phyloP scores from a whole-genome alignment of 2,113 vertebrate species.

The Coptodon rendalli region DNA sequence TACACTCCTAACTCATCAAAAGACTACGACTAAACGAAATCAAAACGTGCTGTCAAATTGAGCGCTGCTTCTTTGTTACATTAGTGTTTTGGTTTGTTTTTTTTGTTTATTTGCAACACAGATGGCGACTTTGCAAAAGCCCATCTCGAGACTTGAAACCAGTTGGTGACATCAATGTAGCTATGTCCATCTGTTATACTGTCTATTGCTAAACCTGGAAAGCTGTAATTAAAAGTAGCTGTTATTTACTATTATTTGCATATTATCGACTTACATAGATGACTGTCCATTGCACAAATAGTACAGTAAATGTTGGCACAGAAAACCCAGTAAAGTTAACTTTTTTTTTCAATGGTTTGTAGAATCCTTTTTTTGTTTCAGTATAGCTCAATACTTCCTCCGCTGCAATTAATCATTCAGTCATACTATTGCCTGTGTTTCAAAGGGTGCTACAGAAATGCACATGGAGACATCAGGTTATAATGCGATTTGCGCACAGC shows the following conservation, averaged over 20 bases:
- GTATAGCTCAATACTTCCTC: neutral
- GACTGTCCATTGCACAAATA: neutral
- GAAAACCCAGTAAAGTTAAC: neutral
- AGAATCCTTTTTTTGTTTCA: neutral
- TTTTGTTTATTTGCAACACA: neutral
- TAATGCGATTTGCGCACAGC: constrained; percentile 67
- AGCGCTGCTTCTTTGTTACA: neutral
- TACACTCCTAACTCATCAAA: neutral
- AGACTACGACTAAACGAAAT: neutral
- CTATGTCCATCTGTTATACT: neutral
- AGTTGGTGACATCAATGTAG: neutral
- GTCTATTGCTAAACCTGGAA: neutral
- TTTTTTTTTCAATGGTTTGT: neutral
- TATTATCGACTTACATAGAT: neutral
- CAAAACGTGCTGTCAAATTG: neutral
- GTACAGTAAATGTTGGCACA: neutral
- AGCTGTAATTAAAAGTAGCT: neutral
- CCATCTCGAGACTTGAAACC: neutral
- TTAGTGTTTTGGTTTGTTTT: neutral
- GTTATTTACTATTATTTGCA: neutral
- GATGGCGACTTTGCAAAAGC: neutral
- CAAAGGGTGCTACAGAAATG: constrained; percentile 43
- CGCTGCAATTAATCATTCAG: constrained; percentile 41
- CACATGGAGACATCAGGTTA: constrained; percentile 65
- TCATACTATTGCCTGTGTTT: constrained; percentile 32